Conservation (phyloP, 2,888 invertebrate species). For the Colostygia pectinataria region DNA sequence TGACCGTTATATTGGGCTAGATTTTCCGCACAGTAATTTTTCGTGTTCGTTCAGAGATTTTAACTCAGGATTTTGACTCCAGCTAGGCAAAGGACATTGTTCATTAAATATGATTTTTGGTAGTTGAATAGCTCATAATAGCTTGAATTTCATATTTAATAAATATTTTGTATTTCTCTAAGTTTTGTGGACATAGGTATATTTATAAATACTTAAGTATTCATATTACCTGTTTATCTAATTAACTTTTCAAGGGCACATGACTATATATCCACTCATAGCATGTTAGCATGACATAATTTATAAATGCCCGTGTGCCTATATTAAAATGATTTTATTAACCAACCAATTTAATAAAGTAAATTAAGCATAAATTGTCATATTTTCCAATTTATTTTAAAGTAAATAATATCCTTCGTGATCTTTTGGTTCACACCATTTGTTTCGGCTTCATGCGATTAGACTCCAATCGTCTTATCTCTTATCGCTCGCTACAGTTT, state of each 20-base stretch:
- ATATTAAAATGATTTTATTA: too few relatives aligned
- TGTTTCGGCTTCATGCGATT: constrained; percentile 41
- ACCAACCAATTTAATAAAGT: too few relatives aligned
- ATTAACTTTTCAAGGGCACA: constrained; percentile 20
- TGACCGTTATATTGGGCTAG: background rate
- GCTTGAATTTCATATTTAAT: too few relatives aligned
- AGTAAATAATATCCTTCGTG: too few relatives aligned
- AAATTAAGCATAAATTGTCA: too few relatives aligned
- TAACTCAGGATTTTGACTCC: background rate
- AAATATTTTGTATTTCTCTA: too few relatives aligned
- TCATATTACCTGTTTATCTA: constrained; percentile 14
- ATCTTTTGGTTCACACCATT: background rate
- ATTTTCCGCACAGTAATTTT: background rate
- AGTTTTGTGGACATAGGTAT: too few relatives aligned
- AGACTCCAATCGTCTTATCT: constrained; percentile 9
- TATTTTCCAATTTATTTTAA: too few relatives aligned
- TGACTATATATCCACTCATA: constrained; percentile 10
- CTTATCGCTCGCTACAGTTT: constrained; percentile 9
- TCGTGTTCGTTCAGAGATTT: background rate
- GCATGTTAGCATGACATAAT: constrained; percentile 20
- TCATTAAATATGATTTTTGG: too few relatives aligned
- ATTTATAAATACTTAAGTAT: too few relatives aligned
- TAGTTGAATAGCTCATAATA: too few relatives aligned
- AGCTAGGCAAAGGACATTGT: background rate
- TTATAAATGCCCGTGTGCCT: constrained; percentile 1